Conservation (phyloP, 1,140 invertebrate species). For the Trachelipus rathkii region DNA sequence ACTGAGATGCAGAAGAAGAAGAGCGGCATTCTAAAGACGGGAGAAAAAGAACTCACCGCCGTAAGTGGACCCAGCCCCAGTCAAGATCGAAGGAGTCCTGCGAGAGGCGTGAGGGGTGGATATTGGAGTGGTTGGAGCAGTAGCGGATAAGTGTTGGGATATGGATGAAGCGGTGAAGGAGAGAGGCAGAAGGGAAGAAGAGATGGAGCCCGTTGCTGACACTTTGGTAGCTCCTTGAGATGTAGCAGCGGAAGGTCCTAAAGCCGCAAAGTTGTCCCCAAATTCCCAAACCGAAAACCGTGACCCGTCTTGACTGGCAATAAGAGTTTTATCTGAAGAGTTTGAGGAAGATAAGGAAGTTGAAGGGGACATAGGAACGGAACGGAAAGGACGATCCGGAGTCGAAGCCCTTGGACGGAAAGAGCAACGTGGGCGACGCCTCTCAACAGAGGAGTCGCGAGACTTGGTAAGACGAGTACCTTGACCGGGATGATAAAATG, state of each 20-base stretch:
- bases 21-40: neutral
- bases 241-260: conserved; percentile 32
- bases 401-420: conserved; percentile 35
- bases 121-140: conserved; percentile 32
- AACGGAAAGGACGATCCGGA: conserved; percentile 27
- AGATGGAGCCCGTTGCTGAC: conserved; percentile 47
- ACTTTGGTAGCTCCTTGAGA: conserved; percentile 30
- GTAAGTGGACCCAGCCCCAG: conserved; percentile 41
- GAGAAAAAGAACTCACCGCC: conserved; percentile 32
- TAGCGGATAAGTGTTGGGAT: neutral
- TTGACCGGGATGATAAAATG: conserved; percentile 53
- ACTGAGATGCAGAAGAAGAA: too few relatives aligned
- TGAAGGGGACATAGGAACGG: conserved; percentile 28
- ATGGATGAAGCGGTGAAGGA: conserved; percentile 77
- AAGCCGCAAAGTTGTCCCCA: conserved; percentile 45
- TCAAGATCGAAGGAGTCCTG: conserved; percentile 41
- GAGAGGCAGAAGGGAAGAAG: conserved; percentile 78
- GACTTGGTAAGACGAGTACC: conserved; percentile 49
- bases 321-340: conserved; percentile 44
- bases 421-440: conserved; percentile 35
- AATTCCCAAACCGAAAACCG: conserved; percentile 45
- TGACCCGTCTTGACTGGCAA: conserved; percentile 22
- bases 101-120: conserved; percentile 41
- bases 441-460: conserved; percentile 39
- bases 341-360: conserved; percentile 39